These are phyloP conservation scores for Troilus luridus DNA, from an alignment of 2,888 invertebrate genomes.

Conservation along the genomic window DNA sequence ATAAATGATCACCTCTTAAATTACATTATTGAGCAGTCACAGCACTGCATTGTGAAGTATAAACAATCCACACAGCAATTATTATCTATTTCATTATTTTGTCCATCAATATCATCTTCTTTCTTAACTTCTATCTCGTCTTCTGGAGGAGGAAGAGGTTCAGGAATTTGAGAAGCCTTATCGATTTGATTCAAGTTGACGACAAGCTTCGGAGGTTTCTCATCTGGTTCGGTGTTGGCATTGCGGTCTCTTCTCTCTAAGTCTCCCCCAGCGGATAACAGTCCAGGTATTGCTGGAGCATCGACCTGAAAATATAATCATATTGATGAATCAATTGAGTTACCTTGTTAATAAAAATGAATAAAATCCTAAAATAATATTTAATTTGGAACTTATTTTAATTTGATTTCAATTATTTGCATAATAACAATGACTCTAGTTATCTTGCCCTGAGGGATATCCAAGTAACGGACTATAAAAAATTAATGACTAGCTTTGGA, in stretches of 20 bases:
- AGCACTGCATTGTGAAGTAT: constrained; percentile 62
- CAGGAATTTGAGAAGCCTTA: constrained; percentile 52
- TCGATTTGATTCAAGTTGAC: constrained; percentile 44
- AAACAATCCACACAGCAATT: constrained; percentile 62
- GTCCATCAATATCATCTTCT: constrained; percentile 49
- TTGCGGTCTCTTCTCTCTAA: neutral
- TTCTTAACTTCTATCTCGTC: constrained; percentile 31
- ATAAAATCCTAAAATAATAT: neutral
- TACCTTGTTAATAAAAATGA: neutral
- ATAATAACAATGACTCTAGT: too few species aligned
- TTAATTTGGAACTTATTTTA: neutral
- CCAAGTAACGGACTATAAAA: too few species aligned
- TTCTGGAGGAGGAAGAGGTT: constrained; percentile 10
- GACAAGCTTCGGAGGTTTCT: constrained; percentile 52
- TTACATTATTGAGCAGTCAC: constrained; percentile 63
- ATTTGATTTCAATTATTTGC: too few species aligned
- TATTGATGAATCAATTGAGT: neutral
- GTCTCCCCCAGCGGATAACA: neutral
- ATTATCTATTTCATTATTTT: constrained; percentile 56
- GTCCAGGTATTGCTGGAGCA: neutral
- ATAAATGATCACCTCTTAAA: constrained; percentile 44
- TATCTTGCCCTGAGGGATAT: neutral
- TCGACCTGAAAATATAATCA: constrained; percentile 48
- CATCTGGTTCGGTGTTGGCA: constrained; percentile 19
- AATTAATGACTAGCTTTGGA: too few species aligned